Evolutionary conservation across 1,140 invertebrate species (phyloP).

Genomic region (Myzus persicae): DNA sequence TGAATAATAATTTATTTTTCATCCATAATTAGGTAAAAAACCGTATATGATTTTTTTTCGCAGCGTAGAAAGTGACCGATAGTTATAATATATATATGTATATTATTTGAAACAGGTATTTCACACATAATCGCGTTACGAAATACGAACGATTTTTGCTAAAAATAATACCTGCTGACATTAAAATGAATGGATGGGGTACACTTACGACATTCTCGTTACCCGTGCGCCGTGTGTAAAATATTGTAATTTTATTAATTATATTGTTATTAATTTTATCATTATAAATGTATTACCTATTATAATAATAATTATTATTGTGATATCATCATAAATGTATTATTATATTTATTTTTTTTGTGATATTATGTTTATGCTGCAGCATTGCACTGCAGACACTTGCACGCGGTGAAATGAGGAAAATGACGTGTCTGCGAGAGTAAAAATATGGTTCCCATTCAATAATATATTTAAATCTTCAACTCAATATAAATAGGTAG

Average conservation of each 20-base stretch:
- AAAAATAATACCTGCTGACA: neutral
- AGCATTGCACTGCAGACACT: neutral
- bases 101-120: neutral
- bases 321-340: neutral
- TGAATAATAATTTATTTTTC: conserved; percentile 14
- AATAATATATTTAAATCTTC: neutral
- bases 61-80: neutral
- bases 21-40: conserved; percentile 12
- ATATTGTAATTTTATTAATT: neutral
- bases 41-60: neutral
- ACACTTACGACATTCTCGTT: neutral
- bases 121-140: neutral
- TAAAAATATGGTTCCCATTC: neutral
- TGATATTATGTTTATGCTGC: neutral
- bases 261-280: neutral
- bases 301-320: neutral
- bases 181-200: neutral
- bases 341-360: neutral
- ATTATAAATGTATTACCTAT: neutral
- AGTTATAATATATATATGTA: neutral
- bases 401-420: neutral
- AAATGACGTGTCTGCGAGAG: neutral
- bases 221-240: neutral
- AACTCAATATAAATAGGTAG: neutral
- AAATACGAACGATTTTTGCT: neutral